A percentile compares a stretch with the other conserved stretches of the same genome.
These are phyloP conservation scores for Rhynchomys soricoides DNA, from an alignment of 2,113 vertebrate species.

Conservation along the genomic window DNA sequence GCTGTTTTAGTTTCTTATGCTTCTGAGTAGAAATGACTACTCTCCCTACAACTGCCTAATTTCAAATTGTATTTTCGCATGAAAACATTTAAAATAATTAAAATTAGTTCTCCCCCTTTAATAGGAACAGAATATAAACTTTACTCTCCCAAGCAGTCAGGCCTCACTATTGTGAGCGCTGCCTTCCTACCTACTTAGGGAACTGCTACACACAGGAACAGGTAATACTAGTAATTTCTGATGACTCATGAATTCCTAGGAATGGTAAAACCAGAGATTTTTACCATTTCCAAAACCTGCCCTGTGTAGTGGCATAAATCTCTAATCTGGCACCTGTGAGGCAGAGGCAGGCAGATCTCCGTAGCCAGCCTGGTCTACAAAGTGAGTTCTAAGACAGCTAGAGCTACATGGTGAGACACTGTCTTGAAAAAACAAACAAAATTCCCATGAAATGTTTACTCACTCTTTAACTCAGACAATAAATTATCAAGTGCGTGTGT, in stretches of 20 bases:
- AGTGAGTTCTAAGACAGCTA: not conserved
- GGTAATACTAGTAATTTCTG: not conserved
- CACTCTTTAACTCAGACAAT: conserved; percentile 25
- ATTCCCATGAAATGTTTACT: not conserved
- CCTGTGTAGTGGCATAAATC: not conserved
- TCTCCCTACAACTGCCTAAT: not conserved
- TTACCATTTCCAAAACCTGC: not conserved
- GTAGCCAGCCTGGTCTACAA: not conserved
- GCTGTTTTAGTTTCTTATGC: not conserved
- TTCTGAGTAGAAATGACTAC: not conserved
- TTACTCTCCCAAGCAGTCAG: not conserved
- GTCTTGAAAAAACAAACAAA: not conserved
- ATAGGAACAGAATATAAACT: not conserved
- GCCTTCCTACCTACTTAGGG: not conserved
- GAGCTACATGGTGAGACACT: not conserved
- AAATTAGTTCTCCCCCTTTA: not conserved
- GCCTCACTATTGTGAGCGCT: not conserved
- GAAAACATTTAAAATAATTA: conserved; percentile 41
- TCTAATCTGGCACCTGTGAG: not conserved
- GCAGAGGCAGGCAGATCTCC: not conserved
- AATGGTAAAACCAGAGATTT: conserved; percentile 15
- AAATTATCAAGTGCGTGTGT: not conserved
- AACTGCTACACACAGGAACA: not conserved
- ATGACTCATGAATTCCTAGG: not conserved
- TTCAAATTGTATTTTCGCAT: not conserved